phyloP scores from a whole-genome alignment of 2,113 vertebrate genomes.

The Vanacampus margaritifer region DNA sequence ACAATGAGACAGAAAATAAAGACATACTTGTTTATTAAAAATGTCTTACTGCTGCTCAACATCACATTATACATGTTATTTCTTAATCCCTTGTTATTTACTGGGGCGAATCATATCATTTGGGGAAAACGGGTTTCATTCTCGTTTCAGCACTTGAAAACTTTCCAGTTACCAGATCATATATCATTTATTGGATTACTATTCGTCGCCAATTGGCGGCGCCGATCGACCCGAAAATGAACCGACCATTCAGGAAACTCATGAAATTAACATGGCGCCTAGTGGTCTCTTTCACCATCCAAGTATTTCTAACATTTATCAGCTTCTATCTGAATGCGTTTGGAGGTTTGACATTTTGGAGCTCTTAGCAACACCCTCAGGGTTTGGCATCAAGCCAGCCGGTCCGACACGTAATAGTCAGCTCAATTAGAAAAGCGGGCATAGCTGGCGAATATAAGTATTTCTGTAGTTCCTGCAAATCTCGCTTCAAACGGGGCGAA shows the following conservation, averaged over 20 bases:
- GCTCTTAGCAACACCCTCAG: slow-evolving; percentile 36
- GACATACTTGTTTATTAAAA: not conserved
- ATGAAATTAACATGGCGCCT: too few relatives aligned
- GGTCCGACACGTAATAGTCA: not conserved
- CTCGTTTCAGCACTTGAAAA: too few relatives aligned
- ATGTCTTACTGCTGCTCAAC: not conserved
- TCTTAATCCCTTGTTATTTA: too few relatives aligned
- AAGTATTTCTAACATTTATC: slow-evolving; percentile 16
- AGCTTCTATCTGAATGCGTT: slow-evolving; percentile 37
- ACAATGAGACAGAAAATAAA: not conserved
- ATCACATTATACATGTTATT: not conserved
- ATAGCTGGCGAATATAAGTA: not conserved
- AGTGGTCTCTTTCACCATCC: slow-evolving; percentile 5
- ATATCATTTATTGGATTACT: too few relatives aligned
- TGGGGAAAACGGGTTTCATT: too few relatives aligned
- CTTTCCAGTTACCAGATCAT: too few relatives aligned
- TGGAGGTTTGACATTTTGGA: slow-evolving; percentile 42
- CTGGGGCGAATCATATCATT: not conserved
- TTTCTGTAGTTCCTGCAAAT: not conserved
- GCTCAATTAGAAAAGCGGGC: not conserved
- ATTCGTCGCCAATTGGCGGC: too few relatives aligned
- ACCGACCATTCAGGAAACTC: too few relatives aligned
- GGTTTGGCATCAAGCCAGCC: slow-evolving; percentile 17
- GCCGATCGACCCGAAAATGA: too few relatives aligned
- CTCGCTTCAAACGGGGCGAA: slow-evolving; percentile 17